Conservation (phyloP, 2,113 vertebrate species). For the Sinosuthora webbiana region DNA sequence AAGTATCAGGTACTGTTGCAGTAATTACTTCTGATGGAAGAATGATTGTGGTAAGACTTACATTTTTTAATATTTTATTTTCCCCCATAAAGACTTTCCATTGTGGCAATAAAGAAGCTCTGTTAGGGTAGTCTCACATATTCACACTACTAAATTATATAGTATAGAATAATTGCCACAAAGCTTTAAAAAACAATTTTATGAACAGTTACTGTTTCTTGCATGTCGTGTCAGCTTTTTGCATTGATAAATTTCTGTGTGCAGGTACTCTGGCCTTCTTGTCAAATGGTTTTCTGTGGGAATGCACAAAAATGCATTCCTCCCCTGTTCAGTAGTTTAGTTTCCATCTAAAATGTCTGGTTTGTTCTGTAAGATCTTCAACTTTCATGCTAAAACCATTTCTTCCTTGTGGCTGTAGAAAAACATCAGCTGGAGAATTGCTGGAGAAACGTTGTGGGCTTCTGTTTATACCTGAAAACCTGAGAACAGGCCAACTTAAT, state of each 20-base stretch:
- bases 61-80: not conserved
- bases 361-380: not conserved
- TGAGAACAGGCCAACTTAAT: not conserved
- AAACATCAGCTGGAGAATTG: not conserved
- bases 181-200: not conserved
- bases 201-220: not conserved
- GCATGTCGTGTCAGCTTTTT: not conserved
- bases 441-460: not conserved
- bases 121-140: not conserved
- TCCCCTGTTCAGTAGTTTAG: not conserved
- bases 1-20: conserved; percentile 87
- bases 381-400: not conserved
- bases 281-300: not conserved
- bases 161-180: not conserved
- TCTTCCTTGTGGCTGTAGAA: not conserved
- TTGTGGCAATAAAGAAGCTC: not conserved
- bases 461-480: not conserved
- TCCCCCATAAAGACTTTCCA: not conserved
- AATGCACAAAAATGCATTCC: not conserved
- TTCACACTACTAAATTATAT: not conserved
- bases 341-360: not conserved
- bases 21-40: conserved; percentile 95
- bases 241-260: not conserved
- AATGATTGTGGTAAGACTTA: conserved; percentile 92
- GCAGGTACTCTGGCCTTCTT: not conserved